Conservation (phyloP, 2,888 invertebrate genomes). For the Perithous albicinctus region DNA sequence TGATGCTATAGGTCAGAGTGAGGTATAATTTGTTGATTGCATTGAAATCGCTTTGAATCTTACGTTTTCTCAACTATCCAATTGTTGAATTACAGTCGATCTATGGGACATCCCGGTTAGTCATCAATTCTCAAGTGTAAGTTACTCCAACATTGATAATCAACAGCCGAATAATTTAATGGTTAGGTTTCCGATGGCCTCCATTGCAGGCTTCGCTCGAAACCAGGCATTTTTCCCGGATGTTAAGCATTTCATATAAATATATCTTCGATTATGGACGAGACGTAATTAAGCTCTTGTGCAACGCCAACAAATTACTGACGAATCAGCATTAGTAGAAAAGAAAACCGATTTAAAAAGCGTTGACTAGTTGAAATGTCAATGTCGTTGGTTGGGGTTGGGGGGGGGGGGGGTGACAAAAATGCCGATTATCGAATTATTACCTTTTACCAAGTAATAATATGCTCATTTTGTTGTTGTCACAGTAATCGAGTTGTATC, state of each 20-base stretch:
- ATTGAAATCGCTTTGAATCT: neutral
- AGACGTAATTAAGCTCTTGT: neutral
- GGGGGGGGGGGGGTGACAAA: neutral
- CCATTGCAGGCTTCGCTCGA: constrained; percentile 74
- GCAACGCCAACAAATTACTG: neutral
- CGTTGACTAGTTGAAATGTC: neutral
- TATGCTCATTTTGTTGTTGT: neutral
- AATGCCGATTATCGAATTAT: neutral
- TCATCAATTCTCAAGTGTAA: constrained; percentile 24
- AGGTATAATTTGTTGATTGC: constrained; percentile 19
- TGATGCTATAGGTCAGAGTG: constrained; percentile 24
- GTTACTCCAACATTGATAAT: neutral
- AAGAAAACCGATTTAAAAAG: too few relatives aligned
- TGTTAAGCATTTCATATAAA: constrained; percentile 43
- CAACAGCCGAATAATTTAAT: constrained; percentile 70
- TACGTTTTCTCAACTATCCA: neutral
- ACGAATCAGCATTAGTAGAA: neutral
- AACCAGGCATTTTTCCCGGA: constrained; percentile 69
- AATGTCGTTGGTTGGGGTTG: neutral
- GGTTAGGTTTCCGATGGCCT: constrained; percentile 78
- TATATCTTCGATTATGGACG: constrained; percentile 38
- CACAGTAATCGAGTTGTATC: neutral
- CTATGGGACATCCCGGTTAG: constrained; percentile 3
- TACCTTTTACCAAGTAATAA: neutral
- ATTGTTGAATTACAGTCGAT: neutral